phyloP scores from a whole-genome alignment of 2,113 vertebrate genomes.

The Tautogolabrus adspersus region DNA sequence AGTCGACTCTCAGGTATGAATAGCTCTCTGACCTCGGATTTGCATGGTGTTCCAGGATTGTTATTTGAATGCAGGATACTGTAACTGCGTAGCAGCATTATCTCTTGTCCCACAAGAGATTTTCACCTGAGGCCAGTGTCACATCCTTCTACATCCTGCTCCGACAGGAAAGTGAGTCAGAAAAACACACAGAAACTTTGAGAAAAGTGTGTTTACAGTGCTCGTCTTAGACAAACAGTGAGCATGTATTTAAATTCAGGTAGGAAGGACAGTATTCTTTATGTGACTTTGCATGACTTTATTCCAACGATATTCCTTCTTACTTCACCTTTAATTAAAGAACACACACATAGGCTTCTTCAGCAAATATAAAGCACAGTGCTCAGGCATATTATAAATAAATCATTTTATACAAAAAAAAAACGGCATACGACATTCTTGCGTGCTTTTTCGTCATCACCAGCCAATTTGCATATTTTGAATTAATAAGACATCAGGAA shows the following conservation, averaged over 20 bases:
- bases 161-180: slow-evolving; percentile 27
- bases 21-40: slow-evolving; percentile 57
- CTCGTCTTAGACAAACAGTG: slow-evolving; percentile 52
- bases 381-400: slow-evolving; percentile 26
- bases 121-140: slow-evolving; percentile 52
- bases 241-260: slow-evolving; percentile 16
- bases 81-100: slow-evolving; percentile 25
- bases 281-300: not conserved
- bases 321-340: not conserved
- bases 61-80: slow-evolving; percentile 73
- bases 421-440: too few relatives aligned
- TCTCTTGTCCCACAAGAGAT: slow-evolving; percentile 70
- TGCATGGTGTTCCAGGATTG: slow-evolving; percentile 80
- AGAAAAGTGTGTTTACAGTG: slow-evolving; percentile 50
- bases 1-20: slow-evolving; percentile 23
- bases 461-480: not conserved
- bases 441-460: not conserved
- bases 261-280: not conserved
- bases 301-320: not conserved
- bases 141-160: slow-evolving; percentile 61
- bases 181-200: slow-evolving; percentile 47
- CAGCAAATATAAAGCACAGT: not conserved
- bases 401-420: slow-evolving; percentile 14
- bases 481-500: not conserved
- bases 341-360: not conserved